Conservation (phyloP, 2,888 invertebrate genomes). For the Morinoia aosen region DNA sequence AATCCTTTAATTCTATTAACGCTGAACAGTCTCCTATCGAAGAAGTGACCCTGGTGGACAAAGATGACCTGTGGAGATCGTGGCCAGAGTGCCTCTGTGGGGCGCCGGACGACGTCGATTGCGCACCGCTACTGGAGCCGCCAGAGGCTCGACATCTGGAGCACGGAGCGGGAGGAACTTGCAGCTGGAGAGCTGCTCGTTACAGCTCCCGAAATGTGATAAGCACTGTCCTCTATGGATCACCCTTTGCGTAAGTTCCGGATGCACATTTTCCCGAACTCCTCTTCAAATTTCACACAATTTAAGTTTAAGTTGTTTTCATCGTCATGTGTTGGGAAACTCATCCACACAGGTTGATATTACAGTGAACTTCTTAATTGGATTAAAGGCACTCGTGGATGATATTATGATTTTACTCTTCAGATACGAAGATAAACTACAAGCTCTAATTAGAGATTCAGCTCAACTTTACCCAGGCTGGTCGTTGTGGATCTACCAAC, state of each 20-base stretch:
- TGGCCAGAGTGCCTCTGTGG: constrained; percentile 38
- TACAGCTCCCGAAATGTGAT: background rate
- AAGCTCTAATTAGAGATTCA: background rate
- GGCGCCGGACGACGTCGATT: background rate
- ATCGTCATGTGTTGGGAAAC: background rate
- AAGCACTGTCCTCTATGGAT: background rate
- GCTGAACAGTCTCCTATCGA: too few relatives aligned
- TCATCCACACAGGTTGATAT: background rate
- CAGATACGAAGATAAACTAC: background rate
- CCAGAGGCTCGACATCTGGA: background rate
- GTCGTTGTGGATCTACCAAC: constrained; percentile 4
- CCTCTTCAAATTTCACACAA: background rate
- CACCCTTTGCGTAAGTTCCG: background rate
- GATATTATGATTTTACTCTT: background rate
- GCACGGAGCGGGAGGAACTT: background rate
- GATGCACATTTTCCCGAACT: too few relatives aligned
- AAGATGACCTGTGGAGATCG: background rate
- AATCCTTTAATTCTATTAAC: too few relatives aligned
- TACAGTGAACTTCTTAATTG: too few relatives aligned
- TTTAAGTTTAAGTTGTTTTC: background rate
- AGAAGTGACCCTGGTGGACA: background rate
- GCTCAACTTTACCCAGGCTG: background rate
- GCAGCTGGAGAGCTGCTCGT: constrained; percentile 23
- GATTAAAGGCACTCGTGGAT: too few relatives aligned
- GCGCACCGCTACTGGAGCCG: background rate